Evolutionary conservation across 2,888 invertebrate genomes (phyloP), one percentile per base, ranked within the genome.

Genomic region (Pandemis corylana): DNA sequence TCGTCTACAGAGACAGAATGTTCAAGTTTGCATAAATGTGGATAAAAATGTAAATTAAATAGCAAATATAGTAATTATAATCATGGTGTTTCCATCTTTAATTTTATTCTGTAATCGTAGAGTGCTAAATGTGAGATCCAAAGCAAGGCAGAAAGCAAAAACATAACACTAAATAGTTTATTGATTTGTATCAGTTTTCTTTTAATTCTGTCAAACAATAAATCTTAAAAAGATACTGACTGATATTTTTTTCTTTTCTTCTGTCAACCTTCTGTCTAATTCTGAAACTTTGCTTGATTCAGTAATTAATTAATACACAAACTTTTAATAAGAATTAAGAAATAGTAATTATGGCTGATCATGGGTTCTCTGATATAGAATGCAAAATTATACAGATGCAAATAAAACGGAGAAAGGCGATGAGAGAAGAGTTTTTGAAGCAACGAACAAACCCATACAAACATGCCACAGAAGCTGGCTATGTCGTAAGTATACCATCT

Each of bases 341-440:
- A 7, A 5, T 7, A 51, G 70, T 65, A 77, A 77, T 4, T 36
- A 36, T 77, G 71, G 49, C 10, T 9, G 88, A 92, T 63, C 96
- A 91, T 84, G 96, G 96, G 85, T 80, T 96, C 81, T 91, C 95
- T 7, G 87, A 92, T 65, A 87, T 92, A 36, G 88, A 95, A 78
- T 87, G 91, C 76, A 93, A 95, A 81, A 82, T 95, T 68, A 88
- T 96, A 42, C 93, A 95, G 85, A 95, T 95, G 85, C 96, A 96
- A 83, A 95, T 96, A 7, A 91, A 95, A 78, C 91, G 96, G 81
- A 95, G 97, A 78, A 89, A 94, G 70, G 89, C 88, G 53, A 86
- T 97, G 78, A 95, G 98, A 77, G 91, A 95, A n/a, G 96, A 97
- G 84, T 98, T 96, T 86, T 85, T 96, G 36, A 97, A 97, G 88